Percentiles rank a stretch among this genome's conserved stretches.
Conservation (phyloP, 92 coral and sea anemone genomes). For the Heliopora coerulea region DNA sequence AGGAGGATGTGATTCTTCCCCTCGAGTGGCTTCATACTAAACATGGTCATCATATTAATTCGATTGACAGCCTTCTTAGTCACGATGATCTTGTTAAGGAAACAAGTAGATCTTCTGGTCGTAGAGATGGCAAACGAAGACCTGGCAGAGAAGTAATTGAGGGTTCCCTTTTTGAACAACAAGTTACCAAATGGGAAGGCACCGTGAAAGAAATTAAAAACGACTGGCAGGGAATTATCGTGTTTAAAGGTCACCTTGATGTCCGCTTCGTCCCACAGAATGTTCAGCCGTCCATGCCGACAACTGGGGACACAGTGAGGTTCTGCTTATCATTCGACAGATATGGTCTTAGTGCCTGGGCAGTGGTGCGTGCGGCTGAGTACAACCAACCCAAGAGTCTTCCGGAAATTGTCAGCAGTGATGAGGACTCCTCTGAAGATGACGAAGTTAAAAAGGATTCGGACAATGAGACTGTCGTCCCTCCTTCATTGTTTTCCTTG, state of each 20-base stretch:
- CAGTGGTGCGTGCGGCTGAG: constrained; percentile 57
- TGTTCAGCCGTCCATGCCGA: constrained; percentile 63
- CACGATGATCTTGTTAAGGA: constrained; percentile 66
- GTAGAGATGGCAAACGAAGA: not conserved
- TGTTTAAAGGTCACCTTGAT: constrained; percentile 49
- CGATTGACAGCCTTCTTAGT: constrained; percentile 61
- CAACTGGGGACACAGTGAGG: constrained; percentile 60
- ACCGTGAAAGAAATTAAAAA: constrained; percentile 52
- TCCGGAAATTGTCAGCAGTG: constrained; percentile 16
- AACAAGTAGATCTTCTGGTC: constrained; percentile 19
- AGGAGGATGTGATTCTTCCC: constrained; percentile 57
- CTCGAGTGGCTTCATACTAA: constrained; percentile 75
- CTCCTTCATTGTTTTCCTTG: constrained; percentile 41
- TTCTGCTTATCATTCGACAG: constrained; percentile 73
- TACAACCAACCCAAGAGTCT: constrained; percentile 23
- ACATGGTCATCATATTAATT: constrained; percentile 59
- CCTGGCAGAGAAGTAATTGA: constrained; percentile 62
- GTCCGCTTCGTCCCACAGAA: constrained; percentile 70
- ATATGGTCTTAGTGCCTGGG: constrained; percentile 75
- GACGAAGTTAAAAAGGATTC: constrained; percentile 49
- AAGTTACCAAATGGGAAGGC: constrained; percentile 64
- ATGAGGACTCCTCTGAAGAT: constrained; percentile 37
- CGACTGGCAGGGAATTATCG: constrained; percentile 73
- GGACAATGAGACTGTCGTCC: constrained; percentile 38
- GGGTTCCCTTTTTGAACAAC: constrained; percentile 54